Conservation (phyloP, 1,140 invertebrate species). For the Trinorchestia longiramus region DNA sequence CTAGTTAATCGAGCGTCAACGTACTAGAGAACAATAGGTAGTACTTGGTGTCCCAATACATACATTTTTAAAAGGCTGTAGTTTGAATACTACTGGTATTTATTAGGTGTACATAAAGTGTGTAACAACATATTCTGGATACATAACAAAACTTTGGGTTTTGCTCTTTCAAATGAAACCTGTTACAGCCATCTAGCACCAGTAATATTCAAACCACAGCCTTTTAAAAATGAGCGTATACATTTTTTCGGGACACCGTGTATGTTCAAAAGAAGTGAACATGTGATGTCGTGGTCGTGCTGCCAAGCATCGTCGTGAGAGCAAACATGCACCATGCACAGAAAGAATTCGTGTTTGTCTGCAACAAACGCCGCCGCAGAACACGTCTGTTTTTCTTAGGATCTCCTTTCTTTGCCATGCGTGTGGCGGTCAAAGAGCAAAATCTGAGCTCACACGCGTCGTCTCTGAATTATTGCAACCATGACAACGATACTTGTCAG, state of each 20-base stretch:
- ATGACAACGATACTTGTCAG: neutral
- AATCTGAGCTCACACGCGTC: neutral
- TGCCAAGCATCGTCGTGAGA: neutral
- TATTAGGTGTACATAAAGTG: neutral
- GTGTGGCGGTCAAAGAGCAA: neutral
- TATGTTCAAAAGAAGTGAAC: neutral
- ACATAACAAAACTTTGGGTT: neutral
- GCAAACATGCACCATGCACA: neutral
- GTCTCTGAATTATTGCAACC: neutral
- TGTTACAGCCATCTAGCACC: neutral
- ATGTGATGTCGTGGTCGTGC: neutral
- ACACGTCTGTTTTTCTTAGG: neutral
- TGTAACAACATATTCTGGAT: neutral
- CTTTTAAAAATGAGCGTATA: too few species aligned
- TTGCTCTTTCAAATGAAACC: neutral
- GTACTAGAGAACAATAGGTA: too few species aligned
- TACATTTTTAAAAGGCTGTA: too few species aligned
- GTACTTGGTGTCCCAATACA: too few species aligned
- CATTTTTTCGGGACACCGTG: too few species aligned
- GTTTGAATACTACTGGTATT: neutral
- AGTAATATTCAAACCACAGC: neutral
- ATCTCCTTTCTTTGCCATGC: neutral
- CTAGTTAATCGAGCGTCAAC: too few species aligned
- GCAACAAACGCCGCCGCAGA: neutral
- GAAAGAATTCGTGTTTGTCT: neutral